These are phyloP conservation scores for Adelges cooleyi DNA, from an alignment of 1,140 invertebrate species.

Conservation along the genomic window DNA sequence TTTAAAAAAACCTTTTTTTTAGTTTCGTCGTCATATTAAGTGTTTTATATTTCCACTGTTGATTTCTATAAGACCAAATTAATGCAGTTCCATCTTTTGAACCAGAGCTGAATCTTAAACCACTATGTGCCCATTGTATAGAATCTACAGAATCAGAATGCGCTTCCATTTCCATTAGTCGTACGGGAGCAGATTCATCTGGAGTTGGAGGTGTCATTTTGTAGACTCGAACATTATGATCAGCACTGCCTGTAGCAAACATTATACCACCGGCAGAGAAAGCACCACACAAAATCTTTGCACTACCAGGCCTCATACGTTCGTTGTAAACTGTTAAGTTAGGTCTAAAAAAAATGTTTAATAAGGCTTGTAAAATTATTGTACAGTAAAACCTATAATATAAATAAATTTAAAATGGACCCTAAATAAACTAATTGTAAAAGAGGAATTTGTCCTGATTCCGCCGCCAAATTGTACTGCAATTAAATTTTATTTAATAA, in stretches of 20 bases:
- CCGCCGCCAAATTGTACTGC: too few species aligned
- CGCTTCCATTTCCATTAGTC: conserved; percentile 72
- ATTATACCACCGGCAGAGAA: conserved; percentile 91
- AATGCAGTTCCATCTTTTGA: conserved; percentile 92
- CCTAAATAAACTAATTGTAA: too few species aligned
- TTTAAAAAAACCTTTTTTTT: conserved; percentile 38
- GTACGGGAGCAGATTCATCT: conserved; percentile 42
- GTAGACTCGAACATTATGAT: conserved; percentile 87
- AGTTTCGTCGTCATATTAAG: conserved; percentile 61
- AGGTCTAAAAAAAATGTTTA: conserved; percentile 47
- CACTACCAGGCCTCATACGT: conserved; percentile 74
- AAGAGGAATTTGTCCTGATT: too few species aligned
- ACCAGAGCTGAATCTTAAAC: conserved; percentile 81
- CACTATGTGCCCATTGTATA: conserved; percentile 83
- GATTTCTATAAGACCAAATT: conserved; percentile 83
- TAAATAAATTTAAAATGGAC: too few species aligned
- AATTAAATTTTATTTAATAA: too few species aligned
- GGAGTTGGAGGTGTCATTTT: conserved; percentile 56
- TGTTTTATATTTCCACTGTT: conserved; percentile 71
- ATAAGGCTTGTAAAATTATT: conserved; percentile 9
- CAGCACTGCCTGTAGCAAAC: conserved; percentile 83
- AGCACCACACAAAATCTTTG: conserved; percentile 91
- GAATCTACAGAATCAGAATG: conserved; percentile 92
- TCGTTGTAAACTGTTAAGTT: conserved; percentile 77
- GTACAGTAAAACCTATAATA: too few species aligned